These are phyloP conservation scores for Coptodon bakossiorum DNA, from an alignment of 2,113 vertebrate species.

Conservation along the genomic window DNA sequence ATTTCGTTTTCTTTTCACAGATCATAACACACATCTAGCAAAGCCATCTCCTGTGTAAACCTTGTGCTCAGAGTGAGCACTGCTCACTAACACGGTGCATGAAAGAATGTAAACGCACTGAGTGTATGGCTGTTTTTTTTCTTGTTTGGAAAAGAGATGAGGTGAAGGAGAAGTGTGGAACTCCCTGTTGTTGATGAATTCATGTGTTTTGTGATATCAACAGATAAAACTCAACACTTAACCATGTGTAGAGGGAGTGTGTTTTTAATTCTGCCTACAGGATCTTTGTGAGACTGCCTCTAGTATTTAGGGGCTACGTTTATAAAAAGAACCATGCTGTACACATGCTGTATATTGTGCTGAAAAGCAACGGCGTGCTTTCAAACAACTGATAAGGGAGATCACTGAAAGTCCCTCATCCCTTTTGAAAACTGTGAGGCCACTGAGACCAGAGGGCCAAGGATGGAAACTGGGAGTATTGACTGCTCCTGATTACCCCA, in stretches of 20 bases:
- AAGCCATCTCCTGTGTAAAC: neutral
- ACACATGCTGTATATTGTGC: neutral
- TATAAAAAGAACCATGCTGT: neutral
- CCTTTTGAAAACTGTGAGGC: neutral
- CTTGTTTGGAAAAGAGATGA: neutral
- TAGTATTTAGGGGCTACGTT: neutral
- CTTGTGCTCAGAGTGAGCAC: neutral
- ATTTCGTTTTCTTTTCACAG: neutral
- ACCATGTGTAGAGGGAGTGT: neutral
- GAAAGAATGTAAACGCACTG: neutral
- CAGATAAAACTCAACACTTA: neutral
- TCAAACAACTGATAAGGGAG: neutral
- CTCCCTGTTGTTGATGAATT: neutral
- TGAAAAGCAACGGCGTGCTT: neutral
- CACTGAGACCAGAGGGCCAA: neutral
- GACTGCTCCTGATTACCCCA: conserved; percentile 1
- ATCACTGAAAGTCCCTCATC: neutral
- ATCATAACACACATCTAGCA: neutral
- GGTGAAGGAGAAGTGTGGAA: neutral
- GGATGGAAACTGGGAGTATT: neutral
- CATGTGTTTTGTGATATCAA: neutral
- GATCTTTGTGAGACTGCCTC: neutral
- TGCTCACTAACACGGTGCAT: neutral
- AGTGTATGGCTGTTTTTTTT: neutral
- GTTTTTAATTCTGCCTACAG: neutral